Base-by-base conservation (phyloP, 2,888 invertebrate species). In the Phlogophora meticulosa region DNA sequence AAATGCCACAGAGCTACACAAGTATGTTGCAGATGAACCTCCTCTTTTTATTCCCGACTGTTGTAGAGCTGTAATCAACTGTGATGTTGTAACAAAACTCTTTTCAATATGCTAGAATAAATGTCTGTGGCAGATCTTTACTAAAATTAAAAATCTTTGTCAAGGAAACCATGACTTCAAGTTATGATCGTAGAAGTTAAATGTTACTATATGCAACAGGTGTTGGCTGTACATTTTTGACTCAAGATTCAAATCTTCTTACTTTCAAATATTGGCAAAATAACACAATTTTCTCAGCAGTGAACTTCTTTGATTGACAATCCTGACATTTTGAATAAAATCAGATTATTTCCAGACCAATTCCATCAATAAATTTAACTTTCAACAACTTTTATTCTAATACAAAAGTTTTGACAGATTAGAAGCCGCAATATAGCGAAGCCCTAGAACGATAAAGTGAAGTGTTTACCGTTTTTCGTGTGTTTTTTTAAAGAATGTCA, bases 401-500 rank as follows among this genome's bases (percentile, higher is more conserved):
- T n/a, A 15, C 0, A 40, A 59, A 46, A 51, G 40, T 52, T 56
- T 42, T 10, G 22, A 17, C 9, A 49, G 17, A 4, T 48, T 22
- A 0, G 0, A 59, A 58, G 42, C 24, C 10, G 4, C 40, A 42
- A 1, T 11, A 28, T 1, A 42, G 0, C 0, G 17, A 24, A 13
- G 15, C 10, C 7, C 1, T 48, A 36, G 13, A 57, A 36, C 22
- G 11, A 43, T 48, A 40, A 17, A 45, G 32, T 22, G 34, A n/a
- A 59, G 34, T 58, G 69, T 78, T 63, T 69, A 63, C 11, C 43
- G 20, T 55, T 42, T 46, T 73, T 48, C 32, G 10, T 59, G 17
- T 43, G 34, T 49, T 22, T 75, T 57, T 55, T 22, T 40, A 9
- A 62, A 51, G 20, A 66, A 63, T 68, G 65, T 72, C 57, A 68